These are phyloP conservation scores for Pseudochirops corinnae DNA, from an alignment of 2,797 vertebrate genomes.

Conservation along the genomic window DNA sequence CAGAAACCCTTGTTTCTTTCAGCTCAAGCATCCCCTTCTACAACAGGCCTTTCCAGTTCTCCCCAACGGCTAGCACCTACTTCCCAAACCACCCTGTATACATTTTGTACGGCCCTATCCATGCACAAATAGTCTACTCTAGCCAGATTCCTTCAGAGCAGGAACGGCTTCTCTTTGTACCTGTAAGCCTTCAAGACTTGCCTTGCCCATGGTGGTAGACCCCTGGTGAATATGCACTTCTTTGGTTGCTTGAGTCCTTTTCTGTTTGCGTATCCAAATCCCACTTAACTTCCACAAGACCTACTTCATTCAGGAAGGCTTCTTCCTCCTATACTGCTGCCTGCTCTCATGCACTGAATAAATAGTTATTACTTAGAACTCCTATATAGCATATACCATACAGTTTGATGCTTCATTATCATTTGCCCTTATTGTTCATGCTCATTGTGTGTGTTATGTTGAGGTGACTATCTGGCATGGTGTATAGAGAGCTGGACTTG, in stretches of 20 bases:
- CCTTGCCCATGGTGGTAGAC: not conserved
- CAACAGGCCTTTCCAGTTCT: not conserved
- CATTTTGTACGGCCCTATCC: not conserved
- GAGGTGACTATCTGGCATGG: not conserved
- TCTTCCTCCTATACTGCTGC: not conserved
- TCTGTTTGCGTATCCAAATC: not conserved
- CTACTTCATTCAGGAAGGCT: not conserved
- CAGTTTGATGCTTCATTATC: not conserved
- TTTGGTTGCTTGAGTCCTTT: not conserved
- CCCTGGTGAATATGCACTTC: not conserved
- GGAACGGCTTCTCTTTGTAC: not conserved
- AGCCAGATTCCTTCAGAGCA: not conserved
- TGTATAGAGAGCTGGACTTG: not conserved
- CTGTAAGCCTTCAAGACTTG: not conserved
- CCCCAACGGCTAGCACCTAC: not conserved
- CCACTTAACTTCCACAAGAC: not conserved
- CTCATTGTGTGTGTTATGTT: not conserved
- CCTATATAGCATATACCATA: not conserved
- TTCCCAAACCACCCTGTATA: not conserved
- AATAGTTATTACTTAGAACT: not conserved
- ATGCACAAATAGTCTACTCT: not conserved
- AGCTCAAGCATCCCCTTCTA: not conserved
- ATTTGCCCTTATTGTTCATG: not conserved
- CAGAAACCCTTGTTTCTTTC: not conserved
- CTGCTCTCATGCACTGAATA: not conserved